These are phyloP conservation scores for Galbula dea DNA, from an alignment of 2,113 vertebrate species.

Conservation along the genomic window DNA sequence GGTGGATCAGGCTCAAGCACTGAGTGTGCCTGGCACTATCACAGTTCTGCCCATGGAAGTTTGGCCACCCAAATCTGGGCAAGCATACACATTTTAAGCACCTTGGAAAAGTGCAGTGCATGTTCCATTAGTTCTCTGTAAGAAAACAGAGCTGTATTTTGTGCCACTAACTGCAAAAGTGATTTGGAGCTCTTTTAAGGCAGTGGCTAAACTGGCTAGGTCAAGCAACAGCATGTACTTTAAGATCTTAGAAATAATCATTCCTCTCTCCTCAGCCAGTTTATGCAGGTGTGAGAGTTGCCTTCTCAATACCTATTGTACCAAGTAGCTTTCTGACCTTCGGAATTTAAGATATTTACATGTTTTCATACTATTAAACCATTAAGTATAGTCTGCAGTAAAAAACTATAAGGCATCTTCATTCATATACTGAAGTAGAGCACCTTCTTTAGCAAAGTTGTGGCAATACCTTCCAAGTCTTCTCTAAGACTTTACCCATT, in stretches of 20 bases:
- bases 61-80: neutral
- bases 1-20: neutral
- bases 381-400: neutral
- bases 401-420: neutral
- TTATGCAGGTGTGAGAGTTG: neutral
- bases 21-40: neutral
- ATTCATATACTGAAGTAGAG: neutral
- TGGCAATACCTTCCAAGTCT: neutral
- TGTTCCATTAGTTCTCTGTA: neutral
- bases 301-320: neutral
- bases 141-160: neutral
- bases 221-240: constrained; percentile 5
- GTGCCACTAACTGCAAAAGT: neutral
- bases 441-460: neutral
- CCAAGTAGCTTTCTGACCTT: neutral
- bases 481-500: neutral
- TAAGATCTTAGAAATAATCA: constrained; percentile 10
- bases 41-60: neutral
- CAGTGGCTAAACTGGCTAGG: neutral
- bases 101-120: constrained; percentile 6
- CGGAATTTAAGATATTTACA: constrained; percentile 2
- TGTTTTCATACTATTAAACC: neutral
- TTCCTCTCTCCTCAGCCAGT: neutral
- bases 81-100: neutral
- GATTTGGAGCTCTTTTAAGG: neutral